Percentiles rank a stretch among this genome's conserved stretches.
Evolutionary conservation across 2,888 invertebrate genomes (phyloP).

Genomic region (Panzeria rudis): DNA sequence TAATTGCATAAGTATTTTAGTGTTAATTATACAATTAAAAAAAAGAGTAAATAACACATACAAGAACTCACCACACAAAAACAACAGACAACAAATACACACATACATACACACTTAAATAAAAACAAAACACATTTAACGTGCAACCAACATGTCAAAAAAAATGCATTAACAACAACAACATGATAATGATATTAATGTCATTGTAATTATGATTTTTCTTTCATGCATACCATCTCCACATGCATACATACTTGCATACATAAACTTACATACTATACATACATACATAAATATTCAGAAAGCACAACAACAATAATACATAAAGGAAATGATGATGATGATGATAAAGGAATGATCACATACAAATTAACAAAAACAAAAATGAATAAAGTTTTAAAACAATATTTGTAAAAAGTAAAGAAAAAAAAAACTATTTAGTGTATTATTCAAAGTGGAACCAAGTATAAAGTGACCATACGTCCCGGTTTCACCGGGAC

Average conservation of each 20-base stretch:
- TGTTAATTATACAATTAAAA: conserved; percentile 83
- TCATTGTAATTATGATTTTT: conserved; percentile 51
- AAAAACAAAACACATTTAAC: conserved; percentile 37
- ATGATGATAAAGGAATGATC: conserved; percentile 42
- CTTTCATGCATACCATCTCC: not conserved
- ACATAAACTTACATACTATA: conserved; percentile 21
- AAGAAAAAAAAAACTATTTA: conserved; percentile 57
- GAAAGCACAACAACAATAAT: conserved; percentile 54
- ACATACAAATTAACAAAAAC: conserved; percentile 57
- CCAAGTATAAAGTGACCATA: too few species aligned
- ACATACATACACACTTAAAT: conserved; percentile 33
- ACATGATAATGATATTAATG: conserved; percentile 62
- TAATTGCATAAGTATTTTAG: conserved; percentile 82
- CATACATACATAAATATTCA: conserved; percentile 26
- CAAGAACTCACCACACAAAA: not conserved
- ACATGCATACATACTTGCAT: conserved; percentile 26
- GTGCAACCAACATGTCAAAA: conserved; percentile 32
- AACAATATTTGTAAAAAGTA: conserved; percentile 83
- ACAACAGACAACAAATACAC: not conserved
- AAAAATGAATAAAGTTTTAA: conserved; percentile 82
- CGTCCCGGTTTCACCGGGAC: too few species aligned
- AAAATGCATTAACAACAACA: conserved; percentile 52
- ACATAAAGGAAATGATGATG: conserved; percentile 39
- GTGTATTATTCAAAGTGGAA: conserved; percentile 63
- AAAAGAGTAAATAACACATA: conserved; percentile 74